Conservation (phyloP, 2,797 vertebrate genomes). For the Setipinna tenuifilis region DNA sequence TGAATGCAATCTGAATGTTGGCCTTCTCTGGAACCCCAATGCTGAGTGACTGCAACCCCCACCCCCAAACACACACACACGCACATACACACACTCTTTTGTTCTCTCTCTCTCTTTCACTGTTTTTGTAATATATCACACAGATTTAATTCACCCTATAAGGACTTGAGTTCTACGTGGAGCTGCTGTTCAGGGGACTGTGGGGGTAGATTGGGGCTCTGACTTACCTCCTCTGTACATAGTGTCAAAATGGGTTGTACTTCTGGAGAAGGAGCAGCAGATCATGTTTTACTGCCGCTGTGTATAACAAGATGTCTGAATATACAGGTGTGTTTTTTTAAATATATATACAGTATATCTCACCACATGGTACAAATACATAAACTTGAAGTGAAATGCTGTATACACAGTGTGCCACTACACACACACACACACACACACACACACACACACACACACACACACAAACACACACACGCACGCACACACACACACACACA, state of each 20-base stretch:
- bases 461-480: conserved; percentile 22
- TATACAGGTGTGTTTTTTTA: conserved; percentile 19
- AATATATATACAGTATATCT: conserved; percentile 26
- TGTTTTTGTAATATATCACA: conserved; percentile 40
- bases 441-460: conserved; percentile 37
- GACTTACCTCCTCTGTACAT: conserved; percentile 51
- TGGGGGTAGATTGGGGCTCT: not conserved
- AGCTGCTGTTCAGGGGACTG: not conserved
- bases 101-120: conserved; percentile 47
- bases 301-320: conserved; percentile 22
- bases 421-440: conserved; percentile 29
- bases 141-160: not conserved
- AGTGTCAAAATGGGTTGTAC: conserved; percentile 36
- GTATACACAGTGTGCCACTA: conserved; percentile 3
- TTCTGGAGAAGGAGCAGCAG: conserved; percentile 12
- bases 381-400: conserved; percentile 17
- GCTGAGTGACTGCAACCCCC: not conserved
- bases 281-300: conserved; percentile 16
- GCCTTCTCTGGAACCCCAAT: not conserved
- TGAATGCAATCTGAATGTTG: not conserved
- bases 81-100: conserved; percentile 41
- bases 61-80: too few species aligned
- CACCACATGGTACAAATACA: conserved; percentile 14
- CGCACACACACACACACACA: conserved; percentile 13
- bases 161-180: conserved; percentile 50